Base-by-base conservation (phyloP, 2,888 invertebrate genomes). In the Bedellia somnulentella region DNA sequence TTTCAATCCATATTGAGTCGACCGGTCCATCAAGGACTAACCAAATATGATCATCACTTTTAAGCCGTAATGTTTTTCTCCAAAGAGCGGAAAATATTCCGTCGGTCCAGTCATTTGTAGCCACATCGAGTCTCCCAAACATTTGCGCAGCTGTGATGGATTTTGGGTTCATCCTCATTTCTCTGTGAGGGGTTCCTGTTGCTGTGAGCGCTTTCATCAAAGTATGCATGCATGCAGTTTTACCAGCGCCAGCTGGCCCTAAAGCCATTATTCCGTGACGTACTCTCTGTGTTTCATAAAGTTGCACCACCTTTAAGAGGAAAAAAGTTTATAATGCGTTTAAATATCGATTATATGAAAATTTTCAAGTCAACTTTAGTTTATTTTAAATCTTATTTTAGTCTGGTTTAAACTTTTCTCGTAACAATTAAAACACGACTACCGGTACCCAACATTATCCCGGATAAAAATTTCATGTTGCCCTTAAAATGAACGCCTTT, bases 111-210 rank as follows among this genome's bases (percentile, higher is more conserved):
- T 97, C 97, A 52, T 97, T 97, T 2, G 96, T 97, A 2, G 96
- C 95, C 0, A 97, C 96, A 52, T 97, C 96, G 13, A 96, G 71
- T 15, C 93, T 82, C 0, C 97, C 97, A 56, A 97, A 97, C 97
- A 97, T 97, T 78, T 97, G 96, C 0, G 95, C 86, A 0, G 96
- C 92, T 9, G 96, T 96, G 48, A 97, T 96, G 10, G 96, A 92
- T 71, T 97, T 97, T 0, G 97, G 97, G 64, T 97, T 97, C 96
- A 97, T 96, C 40, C 96, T 79, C 93, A 96, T 93, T 78, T 97
- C 96, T 41, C 89, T 84, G 45, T 96, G 95, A 3, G 77, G 79
- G 23, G 88, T 82, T 23, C 93, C 95, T 53, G 86, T 87, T 46
- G 90, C 86, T 0, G 93, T 87, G 42, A 97, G 73, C 1, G 95